phyloP scores from a whole-genome alignment of 2,888 invertebrate genomes.

The Cephus pulcher region DNA sequence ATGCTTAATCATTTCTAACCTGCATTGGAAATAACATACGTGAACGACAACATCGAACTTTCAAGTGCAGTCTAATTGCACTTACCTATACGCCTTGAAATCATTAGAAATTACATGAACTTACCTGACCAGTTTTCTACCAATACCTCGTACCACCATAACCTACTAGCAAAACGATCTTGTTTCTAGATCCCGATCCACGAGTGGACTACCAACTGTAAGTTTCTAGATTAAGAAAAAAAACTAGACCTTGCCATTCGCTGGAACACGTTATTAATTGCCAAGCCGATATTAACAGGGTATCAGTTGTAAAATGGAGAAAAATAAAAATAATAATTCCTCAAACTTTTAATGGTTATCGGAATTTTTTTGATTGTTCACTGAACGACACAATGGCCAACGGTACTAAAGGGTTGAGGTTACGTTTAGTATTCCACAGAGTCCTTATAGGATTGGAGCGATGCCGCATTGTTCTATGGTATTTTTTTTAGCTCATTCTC shows the following conservation, averaged over 20 bases:
- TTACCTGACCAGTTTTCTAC: constrained; percentile 9
- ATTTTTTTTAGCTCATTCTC: constrained; percentile 28
- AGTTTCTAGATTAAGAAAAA: not conserved
- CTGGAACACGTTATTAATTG: not conserved
- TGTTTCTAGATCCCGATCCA: not conserved
- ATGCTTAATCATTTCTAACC: not conserved
- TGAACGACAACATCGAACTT: not conserved
- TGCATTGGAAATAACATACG: not conserved
- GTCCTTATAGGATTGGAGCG: constrained; percentile 47
- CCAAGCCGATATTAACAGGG: not conserved
- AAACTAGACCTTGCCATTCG: not conserved
- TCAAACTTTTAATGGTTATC: not conserved
- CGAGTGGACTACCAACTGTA: not conserved
- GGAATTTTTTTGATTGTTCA: not conserved
- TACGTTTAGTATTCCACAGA: constrained; percentile 38
- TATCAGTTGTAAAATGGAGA: not conserved
- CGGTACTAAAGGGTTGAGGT: constrained; percentile 32
- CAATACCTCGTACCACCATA: constrained; percentile 5
- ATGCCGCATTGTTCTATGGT: constrained; percentile 41
- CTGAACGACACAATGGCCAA: constrained; percentile 4
- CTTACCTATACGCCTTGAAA: not conserved
- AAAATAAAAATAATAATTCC: not conserved
- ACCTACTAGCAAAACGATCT: not conserved
- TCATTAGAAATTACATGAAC: not conserved
- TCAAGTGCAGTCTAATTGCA: not conserved